These are phyloP conservation scores for Battus philenor DNA, from an alignment of 1,140 invertebrate species.

Conservation along the genomic window DNA sequence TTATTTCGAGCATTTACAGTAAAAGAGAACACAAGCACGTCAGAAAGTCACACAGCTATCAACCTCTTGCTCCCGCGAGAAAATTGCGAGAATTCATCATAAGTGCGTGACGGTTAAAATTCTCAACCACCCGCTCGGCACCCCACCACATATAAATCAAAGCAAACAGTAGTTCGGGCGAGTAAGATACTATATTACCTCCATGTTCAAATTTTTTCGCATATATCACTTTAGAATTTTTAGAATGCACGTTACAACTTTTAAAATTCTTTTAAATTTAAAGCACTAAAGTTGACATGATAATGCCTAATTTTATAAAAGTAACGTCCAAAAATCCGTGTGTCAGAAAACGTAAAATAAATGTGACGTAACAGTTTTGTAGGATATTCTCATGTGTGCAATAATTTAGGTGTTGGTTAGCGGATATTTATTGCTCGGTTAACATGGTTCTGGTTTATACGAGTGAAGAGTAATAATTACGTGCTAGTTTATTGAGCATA, in stretches of 20 bases:
- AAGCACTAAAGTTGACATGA: conserved; percentile 11
- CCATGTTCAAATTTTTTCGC: conserved; percentile 33
- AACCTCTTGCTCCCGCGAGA: conserved; percentile 54
- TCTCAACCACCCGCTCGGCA: conserved; percentile 48
- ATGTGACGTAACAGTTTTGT: conserved; percentile 28
- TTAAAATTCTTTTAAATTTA: conserved; percentile 13
- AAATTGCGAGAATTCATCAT: conserved; percentile 74
- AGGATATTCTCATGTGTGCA: conserved; percentile 41
- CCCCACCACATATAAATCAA: conserved; percentile 59
- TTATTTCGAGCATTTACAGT: conserved; percentile 21
- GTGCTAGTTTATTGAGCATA: conserved; percentile 19
- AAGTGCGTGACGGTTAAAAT: conserved; percentile 73
- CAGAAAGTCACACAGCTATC: conserved; percentile 50
- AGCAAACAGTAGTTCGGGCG: conserved; percentile 58
- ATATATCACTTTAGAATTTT: conserved; percentile 16
- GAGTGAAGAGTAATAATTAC: conserved; percentile 33
- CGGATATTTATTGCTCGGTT: conserved; percentile 53
- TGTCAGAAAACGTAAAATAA: conserved; percentile 21
- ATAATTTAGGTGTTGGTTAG: conserved; percentile 45
- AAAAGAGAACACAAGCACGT: conserved; percentile 24
- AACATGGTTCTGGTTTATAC: conserved; percentile 40
- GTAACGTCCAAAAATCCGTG: conserved; percentile 8
- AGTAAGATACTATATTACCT: conserved; percentile 31
- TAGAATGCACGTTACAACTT: conserved; percentile 11
- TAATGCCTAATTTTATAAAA: conserved; percentile 8